Evolutionary conservation across 1,140 invertebrate species (phyloP), one percentile per base, ranked within the genome.

Genomic region (Marisa cornuarietis): DNA sequence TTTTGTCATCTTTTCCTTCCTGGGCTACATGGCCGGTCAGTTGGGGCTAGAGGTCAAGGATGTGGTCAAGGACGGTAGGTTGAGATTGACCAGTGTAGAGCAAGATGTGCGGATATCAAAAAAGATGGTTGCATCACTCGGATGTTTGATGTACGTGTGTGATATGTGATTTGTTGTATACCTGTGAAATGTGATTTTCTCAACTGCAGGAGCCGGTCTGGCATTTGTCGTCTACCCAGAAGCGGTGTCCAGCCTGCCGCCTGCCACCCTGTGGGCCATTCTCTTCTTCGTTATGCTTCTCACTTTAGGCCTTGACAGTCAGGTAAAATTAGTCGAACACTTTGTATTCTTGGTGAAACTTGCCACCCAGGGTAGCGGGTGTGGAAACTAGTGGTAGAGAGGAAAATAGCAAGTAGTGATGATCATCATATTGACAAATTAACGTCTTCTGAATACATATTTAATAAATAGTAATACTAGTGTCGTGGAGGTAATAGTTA

Each of bases 271-370:
- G n/a, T 99, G 98, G 98, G 96, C 98, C 1, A 95, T 97, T 82
- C 93, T 99, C 1, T 99, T 99, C 92, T 99, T 99, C 93, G 95
- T 99, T 82, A 99, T 99, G 98, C 91, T 98, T 16, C 95, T 98
- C 84, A 94, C 97, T 76, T 93, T 99, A 11, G 97, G 97, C 62
- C 94, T 98, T 74, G 96, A 97, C 89, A 96, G 94, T 86, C 96
- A 95, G 92, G 96, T 97, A 92, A 94, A 16, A 51, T 42, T 42
- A 42, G 31, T 42, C 2, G 2, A 42, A 42, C 31, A 0, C 31
- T 42, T 42, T 42, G 3, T 42, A 42, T 42, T 42, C 31, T 42
- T 42, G 0, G 31, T 42, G 31, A 42, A 42, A 4, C 6, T 42
- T 42, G 0, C 31, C 6, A 42, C 31, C 6, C 31, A 42, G 31